Conservation (phyloP, 1,140 invertebrate genomes). For the Drosophila melanogaster region Release_6_plus_ISO1_MT NT_037436.4:19877001-19877500, state of each 20-base stretch:
- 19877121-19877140: constrained; percentile 84
- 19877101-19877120: constrained; percentile 88
- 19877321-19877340: constrained; percentile 66
- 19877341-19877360: constrained; percentile 69
- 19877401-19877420: constrained; percentile 61
- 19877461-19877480: constrained; percentile 26
- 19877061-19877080: constrained; percentile 86
- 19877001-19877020: constrained; percentile 91
- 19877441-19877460: constrained; percentile 48
- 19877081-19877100: constrained; percentile 89
- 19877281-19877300: background rate
- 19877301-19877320: background rate
- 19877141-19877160: constrained; percentile 77
- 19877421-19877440: constrained; percentile 44
- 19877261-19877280: constrained; percentile 56
- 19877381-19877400: constrained; percentile 51
- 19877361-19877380: constrained; percentile 66
- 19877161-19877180: constrained; percentile 84
- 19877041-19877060: constrained; percentile 88
- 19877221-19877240: constrained; percentile 82
- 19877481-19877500: constrained; percentile 25
- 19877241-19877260: constrained; percentile 82
- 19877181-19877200: constrained; percentile 69
- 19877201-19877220: constrained; percentile 70
- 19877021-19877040: constrained; percentile 90